These are phyloP conservation scores for Bombus pascuorum DNA, from an alignment of 1,140 invertebrate genomes.

Conservation along the genomic window DNA sequence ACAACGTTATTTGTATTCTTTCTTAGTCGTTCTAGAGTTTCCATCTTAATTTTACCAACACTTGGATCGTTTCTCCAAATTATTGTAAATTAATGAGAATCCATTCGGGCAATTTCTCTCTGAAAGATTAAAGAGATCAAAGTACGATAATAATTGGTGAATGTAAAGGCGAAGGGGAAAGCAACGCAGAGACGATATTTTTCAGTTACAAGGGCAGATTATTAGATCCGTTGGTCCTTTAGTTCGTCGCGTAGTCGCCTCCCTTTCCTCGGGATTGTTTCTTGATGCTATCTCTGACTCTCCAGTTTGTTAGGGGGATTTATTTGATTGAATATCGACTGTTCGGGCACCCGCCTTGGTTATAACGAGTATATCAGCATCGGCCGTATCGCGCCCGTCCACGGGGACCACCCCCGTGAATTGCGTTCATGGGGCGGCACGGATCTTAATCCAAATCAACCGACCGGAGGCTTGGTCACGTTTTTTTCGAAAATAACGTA, in stretches of 20 bases:
- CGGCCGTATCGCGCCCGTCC: constrained; percentile 55
- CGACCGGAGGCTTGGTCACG: constrained; percentile 8
- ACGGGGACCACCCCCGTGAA: constrained; percentile 38
- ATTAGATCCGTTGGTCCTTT: constrained; percentile 9
- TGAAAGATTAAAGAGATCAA: background rate
- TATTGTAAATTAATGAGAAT: too few relatives aligned
- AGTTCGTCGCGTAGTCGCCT: background rate
- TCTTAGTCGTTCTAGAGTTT: too few relatives aligned
- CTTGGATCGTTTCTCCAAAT: too few relatives aligned
- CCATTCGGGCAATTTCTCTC: background rate
- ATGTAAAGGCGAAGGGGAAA: too few relatives aligned
- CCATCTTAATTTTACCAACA: too few relatives aligned
- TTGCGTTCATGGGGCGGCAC: constrained; percentile 16
- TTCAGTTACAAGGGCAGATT: background rate
- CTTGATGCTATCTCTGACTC: constrained; percentile 75
- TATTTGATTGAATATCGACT: constrained; percentile 77
- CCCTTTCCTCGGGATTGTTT: constrained; percentile 65
- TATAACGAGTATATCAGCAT: constrained; percentile 65
- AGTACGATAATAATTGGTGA: background rate
- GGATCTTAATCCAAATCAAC: constrained; percentile 46
- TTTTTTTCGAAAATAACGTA: background rate
- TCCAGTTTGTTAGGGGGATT: constrained; percentile 77
- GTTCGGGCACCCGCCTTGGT: constrained; percentile 52
- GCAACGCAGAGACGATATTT: background rate
- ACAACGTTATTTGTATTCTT: too few relatives aligned